These are phyloP conservation scores for Drosophila emarginata DNA, from an alignment of 2,888 invertebrate species.

Conservation along the genomic window DNA sequence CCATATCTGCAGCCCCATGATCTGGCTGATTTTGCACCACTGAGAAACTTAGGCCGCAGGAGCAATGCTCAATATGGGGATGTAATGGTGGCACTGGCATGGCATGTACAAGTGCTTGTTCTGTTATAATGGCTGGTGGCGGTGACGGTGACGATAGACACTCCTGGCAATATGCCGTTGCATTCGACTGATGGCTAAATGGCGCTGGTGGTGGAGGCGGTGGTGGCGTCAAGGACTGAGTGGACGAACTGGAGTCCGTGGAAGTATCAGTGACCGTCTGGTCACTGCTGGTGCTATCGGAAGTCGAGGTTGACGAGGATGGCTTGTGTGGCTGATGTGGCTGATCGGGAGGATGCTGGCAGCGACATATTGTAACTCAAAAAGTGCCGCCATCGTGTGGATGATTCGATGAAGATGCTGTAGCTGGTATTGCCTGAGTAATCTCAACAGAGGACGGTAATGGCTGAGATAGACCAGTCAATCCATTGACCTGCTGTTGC, in stretches of 20 bases:
- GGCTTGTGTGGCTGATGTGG: slow-evolving; percentile 72
- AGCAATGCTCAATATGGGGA: slow-evolving; percentile 75
- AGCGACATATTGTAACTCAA: slow-evolving; percentile 82
- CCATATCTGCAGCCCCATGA: slow-evolving; percentile 17
- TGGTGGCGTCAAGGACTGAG: slow-evolving; percentile 56
- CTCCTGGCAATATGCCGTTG: slow-evolving; percentile 66
- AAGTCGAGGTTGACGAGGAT: slow-evolving; percentile 66
- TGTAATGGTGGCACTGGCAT: slow-evolving; percentile 29
- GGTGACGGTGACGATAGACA: slow-evolving; percentile 74
- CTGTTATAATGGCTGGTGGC: slow-evolving; percentile 74
- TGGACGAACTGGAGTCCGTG: slow-evolving; percentile 59
- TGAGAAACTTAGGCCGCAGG: slow-evolving; percentile 76
- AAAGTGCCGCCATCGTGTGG: slow-evolving; percentile 80
- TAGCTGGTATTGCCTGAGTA: background rate
- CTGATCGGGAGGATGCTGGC: slow-evolving; percentile 77
- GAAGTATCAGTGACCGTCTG: slow-evolving; percentile 53
- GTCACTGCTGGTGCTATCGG: slow-evolving; percentile 57
- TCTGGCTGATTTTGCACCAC: slow-evolving; percentile 53
- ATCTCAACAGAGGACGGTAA: slow-evolving; percentile 48
- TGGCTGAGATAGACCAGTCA: slow-evolving; percentile 21
- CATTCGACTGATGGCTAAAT: slow-evolving; percentile 48
- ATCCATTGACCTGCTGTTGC: slow-evolving; percentile 52
- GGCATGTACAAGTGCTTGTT: slow-evolving; percentile 76
- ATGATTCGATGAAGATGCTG: slow-evolving; percentile 55
- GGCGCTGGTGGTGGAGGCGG: slow-evolving; percentile 51